Percentiles rank a stretch among this genome's conserved stretches.
phyloP scores from a whole-genome alignment of 2,797 vertebrate genomes.

The Mustela erminea region DNA sequence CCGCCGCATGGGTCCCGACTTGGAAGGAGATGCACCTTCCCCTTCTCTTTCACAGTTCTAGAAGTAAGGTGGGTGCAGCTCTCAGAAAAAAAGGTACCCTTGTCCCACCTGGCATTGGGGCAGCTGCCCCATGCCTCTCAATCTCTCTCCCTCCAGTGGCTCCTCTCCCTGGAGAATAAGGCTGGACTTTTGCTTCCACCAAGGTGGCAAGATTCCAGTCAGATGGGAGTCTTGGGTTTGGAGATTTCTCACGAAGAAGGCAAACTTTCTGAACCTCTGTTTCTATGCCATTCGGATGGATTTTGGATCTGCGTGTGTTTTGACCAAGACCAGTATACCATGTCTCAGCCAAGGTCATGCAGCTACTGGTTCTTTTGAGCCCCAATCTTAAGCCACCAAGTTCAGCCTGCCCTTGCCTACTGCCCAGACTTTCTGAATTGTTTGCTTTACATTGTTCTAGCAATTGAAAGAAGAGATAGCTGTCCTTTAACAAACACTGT shows the following conservation, averaged over 20 bases:
- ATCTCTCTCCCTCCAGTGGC: background rate
- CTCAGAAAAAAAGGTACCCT: background rate
- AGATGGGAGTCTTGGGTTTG: background rate
- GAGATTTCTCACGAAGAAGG: background rate
- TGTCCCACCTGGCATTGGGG: background rate
- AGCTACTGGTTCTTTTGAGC: background rate
- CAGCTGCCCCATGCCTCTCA: background rate
- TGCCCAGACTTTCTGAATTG: background rate
- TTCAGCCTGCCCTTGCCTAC: fast-evolving
- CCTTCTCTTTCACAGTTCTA: fast-evolving
- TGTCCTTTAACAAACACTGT: background rate
- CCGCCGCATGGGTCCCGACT: background rate
- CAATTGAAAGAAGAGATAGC: background rate
- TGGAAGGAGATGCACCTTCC: background rate
- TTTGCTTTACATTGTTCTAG: background rate
- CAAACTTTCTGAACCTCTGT: background rate
- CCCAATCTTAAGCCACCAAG: too few relatives aligned
- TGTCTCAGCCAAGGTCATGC: background rate
- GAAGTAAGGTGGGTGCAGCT: background rate
- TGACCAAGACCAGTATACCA: fast-evolving
- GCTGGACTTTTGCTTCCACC: background rate
- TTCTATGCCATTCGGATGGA: background rate
- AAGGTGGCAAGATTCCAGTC: background rate
- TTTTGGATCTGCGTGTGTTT: background rate
- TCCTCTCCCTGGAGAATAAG: background rate